Conservation (phyloP, 2,797 vertebrate genomes). For the Argyrosomus regius region DNA sequence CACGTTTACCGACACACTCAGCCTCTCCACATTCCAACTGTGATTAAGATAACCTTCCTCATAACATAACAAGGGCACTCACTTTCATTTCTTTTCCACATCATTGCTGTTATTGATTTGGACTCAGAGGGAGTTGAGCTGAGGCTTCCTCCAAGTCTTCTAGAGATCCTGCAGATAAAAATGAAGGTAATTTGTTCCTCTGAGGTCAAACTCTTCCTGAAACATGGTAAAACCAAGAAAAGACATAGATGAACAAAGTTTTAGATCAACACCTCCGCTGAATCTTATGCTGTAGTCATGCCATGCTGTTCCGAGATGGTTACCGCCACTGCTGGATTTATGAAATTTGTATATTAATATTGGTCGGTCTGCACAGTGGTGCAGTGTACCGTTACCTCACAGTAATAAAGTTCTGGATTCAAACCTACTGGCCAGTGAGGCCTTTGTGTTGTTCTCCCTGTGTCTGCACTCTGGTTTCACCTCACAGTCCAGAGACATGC, state of each 20-base stretch:
- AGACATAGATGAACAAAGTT: background rate
- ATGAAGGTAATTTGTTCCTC: slow-evolving; percentile 33
- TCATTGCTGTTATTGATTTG: slow-evolving; percentile 56
- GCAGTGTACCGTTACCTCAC: too few species aligned
- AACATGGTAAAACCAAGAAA: background rate
- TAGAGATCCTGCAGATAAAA: slow-evolving; percentile 59
- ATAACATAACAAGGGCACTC: slow-evolving; percentile 47
- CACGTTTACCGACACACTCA: background rate
- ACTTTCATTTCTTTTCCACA: slow-evolving; percentile 42
- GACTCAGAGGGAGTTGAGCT: slow-evolving; percentile 15
- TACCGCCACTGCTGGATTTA: background rate
- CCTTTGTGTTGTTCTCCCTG: too few species aligned
- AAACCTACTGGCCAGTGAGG: too few species aligned
- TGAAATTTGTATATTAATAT: background rate
- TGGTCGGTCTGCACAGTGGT: too few species aligned
- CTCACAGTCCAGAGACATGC: too few species aligned
- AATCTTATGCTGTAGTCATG: background rate
- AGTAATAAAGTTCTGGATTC: too few species aligned
- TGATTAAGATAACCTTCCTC: slow-evolving; percentile 65
- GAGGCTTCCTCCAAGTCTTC: slow-evolving; percentile 3
- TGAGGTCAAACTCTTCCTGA: slow-evolving; percentile 42
- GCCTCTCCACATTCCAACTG: background rate
- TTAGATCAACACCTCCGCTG: background rate
- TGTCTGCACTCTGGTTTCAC: too few species aligned
- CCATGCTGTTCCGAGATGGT: background rate